phyloP scores from a whole-genome alignment of 2,888 invertebrate genomes.

The Drosophila kuntzei region DNA sequence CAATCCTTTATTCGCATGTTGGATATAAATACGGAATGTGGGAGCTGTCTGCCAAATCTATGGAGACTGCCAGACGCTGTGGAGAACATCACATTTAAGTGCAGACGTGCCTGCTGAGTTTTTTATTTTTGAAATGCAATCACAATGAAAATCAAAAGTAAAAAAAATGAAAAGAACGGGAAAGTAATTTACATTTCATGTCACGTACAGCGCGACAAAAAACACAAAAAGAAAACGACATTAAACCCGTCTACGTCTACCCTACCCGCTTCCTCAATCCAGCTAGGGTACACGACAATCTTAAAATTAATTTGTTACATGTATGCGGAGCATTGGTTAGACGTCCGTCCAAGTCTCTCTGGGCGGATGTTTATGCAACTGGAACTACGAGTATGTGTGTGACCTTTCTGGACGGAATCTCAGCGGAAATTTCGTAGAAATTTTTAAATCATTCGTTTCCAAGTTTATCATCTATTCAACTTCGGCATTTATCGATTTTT shows the following conservation, averaged over 20 bases:
- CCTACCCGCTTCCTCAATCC: slow-evolving; percentile 10
- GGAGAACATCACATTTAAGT: slow-evolving; percentile 43
- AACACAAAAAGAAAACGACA: slow-evolving; percentile 34
- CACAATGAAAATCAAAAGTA: slow-evolving; percentile 60
- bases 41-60: not conserved
- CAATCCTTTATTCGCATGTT: slow-evolving; percentile 22
- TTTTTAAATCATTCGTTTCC: slow-evolving; percentile 8
- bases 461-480: slow-evolving; percentile 24
- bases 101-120: slow-evolving; percentile 61
- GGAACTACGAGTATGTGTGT: slow-evolving; percentile 4
- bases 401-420: slow-evolving; percentile 43
- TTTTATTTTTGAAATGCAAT: slow-evolving; percentile 37
- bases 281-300: slow-evolving; percentile 22
- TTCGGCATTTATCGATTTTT: slow-evolving; percentile 44
- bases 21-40: slow-evolving; percentile 1
- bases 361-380: slow-evolving; percentile 51
- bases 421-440: slow-evolving; percentile 54
- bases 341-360: slow-evolving; percentile 2
- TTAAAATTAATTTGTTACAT: slow-evolving; percentile 59
- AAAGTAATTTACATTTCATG: slow-evolving; percentile 62
- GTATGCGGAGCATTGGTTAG: slow-evolving; percentile 46
- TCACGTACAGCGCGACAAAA: slow-evolving; percentile 60
- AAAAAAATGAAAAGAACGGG: slow-evolving; percentile 25
- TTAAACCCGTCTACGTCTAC: slow-evolving; percentile 21
- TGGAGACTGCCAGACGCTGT: not conserved